Evolutionary conservation across 2,113 vertebrate species (phyloP), one percentile per base, ranked within the genome.

Genomic region (Geothlypis trichas): DNA sequence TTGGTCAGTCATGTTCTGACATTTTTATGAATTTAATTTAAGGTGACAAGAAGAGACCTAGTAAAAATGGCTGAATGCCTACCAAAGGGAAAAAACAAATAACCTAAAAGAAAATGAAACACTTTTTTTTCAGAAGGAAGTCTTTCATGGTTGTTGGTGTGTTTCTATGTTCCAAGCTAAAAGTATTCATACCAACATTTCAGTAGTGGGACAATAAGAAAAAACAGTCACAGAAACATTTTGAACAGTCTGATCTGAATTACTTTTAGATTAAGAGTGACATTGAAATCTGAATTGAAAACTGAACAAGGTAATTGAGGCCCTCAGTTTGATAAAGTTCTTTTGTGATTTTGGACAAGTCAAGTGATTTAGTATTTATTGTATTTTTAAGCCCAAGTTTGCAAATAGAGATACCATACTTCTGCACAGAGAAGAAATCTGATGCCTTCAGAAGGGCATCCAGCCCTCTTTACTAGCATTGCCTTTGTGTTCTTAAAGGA

Each of bases 11-110:
- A 35, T 1, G 4, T 77, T 93, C 72, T 94, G 95, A 94, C 87
- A 91, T 77, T 88, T 96, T 95, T 96, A 94, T 94, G 94, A 85
- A 96, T 91, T 96, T 94, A 96, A 96, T 94, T 89, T 96, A 87
- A 93, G 72, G 72, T 91, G 93, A 81, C 94, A 96, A 96, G 96
- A 95, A 91, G 93, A 88, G 85, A 67, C 75, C 31, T 90, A 74
- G 82, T 93, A 91, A 95, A 96, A 96, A 90, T 73, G 67, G 93
- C 59, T 85, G 75, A 83, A 80, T 2, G 21, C 39, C 42, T 80
- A 95, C 78, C 51, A 88, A 91, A 94, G 78, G 73, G 79, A 33
- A 66, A 93, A 92, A 84, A 21, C 88, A 96, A 96, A 87, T 83
- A 93, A 94, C 79, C 44, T 7, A 2, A 90, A 93, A 95, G 93